Percentiles rank a stretch among this genome's conserved stretches.
These are phyloP conservation scores for Chelidonichthys spinosus DNA, from an alignment of 2,797 vertebrate genomes.

Conservation along the genomic window DNA sequence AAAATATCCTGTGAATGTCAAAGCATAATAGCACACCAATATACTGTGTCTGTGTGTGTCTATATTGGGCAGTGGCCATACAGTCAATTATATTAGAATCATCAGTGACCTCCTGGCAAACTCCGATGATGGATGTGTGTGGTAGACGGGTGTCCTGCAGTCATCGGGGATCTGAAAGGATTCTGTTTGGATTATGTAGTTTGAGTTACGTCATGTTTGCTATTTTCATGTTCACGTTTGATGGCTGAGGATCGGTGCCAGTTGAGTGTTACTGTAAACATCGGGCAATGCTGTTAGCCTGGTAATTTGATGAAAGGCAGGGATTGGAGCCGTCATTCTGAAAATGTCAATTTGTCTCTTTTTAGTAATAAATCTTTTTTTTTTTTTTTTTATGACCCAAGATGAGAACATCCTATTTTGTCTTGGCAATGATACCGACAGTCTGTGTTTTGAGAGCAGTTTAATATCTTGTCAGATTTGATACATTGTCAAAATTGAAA, in stretches of 20 bases:
- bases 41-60: slow-evolving; percentile 1
- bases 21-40: background rate
- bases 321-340: slow-evolving; percentile 63
- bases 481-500: slow-evolving; percentile 72
- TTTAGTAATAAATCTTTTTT: slow-evolving; percentile 74
- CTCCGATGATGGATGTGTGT: slow-evolving; percentile 58
- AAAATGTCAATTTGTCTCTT: slow-evolving; percentile 76
- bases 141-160: slow-evolving; percentile 51
- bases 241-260: slow-evolving; percentile 42
- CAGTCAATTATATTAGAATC: slow-evolving; percentile 38
- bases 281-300: slow-evolving; percentile 35
- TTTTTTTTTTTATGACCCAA: slow-evolving; percentile 39
- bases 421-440: slow-evolving; percentile 64
- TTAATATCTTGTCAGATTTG: slow-evolving; percentile 79
- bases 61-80: no score
- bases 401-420: slow-evolving; percentile 72
- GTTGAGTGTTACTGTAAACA: slow-evolving; percentile 56
- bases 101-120: slow-evolving; percentile 55
- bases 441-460: slow-evolving; percentile 76
- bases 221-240: slow-evolving; percentile 43
- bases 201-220: slow-evolving; percentile 56
- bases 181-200: slow-evolving; percentile 61
- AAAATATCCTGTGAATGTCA: background rate
- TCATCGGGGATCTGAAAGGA: slow-evolving; percentile 63
- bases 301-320: slow-evolving; percentile 68